Conservation (phyloP, 2,888 invertebrate species). For the Drosophila hawaiiensis region DNA sequence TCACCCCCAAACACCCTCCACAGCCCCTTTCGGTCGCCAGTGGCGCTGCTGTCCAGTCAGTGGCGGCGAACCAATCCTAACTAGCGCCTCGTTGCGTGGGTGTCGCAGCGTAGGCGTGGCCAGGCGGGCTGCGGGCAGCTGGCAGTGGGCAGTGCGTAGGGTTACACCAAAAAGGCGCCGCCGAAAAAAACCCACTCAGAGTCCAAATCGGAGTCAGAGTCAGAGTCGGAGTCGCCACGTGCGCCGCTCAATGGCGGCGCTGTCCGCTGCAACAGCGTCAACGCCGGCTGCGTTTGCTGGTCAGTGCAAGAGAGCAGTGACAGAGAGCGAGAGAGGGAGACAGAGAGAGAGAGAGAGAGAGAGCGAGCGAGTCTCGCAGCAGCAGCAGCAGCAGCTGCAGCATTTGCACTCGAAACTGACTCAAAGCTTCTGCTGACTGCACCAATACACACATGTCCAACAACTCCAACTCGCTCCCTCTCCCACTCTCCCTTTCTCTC, state of each 20-base stretch:
- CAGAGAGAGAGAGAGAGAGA: not conserved
- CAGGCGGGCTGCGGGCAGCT: conserved; percentile 53
- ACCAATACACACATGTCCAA: conserved; percentile 25
- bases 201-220: conserved; percentile 29
- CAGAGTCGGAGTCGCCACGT: conserved; percentile 66
- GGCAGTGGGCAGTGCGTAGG: conserved; percentile 44
- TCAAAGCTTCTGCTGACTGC: conserved; percentile 32
- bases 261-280: conserved; percentile 26
- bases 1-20: too few species aligned
- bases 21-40: conserved; percentile 1
- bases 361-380: not conserved
- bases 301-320: conserved; percentile 1
- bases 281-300: conserved; percentile 15
- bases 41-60: conserved; percentile 57
- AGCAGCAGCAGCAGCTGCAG: not conserved
- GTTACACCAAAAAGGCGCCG: conserved; percentile 46
- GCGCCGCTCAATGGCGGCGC: conserved; percentile 50
- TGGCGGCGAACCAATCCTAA: conserved; percentile 77
- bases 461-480: conserved; percentile 27
- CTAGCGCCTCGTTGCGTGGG: conserved; percentile 76
- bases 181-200: conserved; percentile 11
- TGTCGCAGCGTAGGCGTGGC: conserved; percentile 79
- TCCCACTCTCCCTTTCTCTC: conserved; percentile 6
- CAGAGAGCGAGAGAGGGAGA: not conserved
- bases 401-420: conserved; percentile 53